These are phyloP conservation scores for Apoda limacodes DNA, from an alignment of 2,888 invertebrate genomes.

Conservation along the genomic window DNA sequence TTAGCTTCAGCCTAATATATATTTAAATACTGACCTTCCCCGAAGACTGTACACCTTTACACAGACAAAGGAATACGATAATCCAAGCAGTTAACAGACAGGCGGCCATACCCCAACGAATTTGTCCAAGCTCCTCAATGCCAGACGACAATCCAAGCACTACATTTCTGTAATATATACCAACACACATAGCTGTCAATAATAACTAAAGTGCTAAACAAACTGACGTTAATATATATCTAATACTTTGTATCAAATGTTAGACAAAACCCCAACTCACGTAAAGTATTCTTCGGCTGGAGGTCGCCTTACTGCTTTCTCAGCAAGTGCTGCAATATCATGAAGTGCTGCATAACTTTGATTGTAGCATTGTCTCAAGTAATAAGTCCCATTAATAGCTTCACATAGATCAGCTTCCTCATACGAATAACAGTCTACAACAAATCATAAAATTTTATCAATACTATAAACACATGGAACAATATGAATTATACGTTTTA, in stretches of 20 bases:
- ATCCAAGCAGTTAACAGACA: conserved; percentile 84
- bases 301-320: conserved; percentile 69
- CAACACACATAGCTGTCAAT: too few species aligned
- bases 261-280: conserved; percentile 51
- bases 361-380: conserved; percentile 72
- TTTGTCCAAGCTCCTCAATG: conserved; percentile 76
- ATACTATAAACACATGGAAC: background rate
- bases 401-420: conserved; percentile 73
- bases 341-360: conserved; percentile 61
- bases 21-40: conserved; percentile 69
- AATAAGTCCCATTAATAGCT: conserved; percentile 73
- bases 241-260: background rate
- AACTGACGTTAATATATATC: background rate
- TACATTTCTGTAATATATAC: conserved; percentile 59
- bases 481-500: background rate
- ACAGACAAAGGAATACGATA: conserved; percentile 81
- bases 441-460: conserved; percentile 1
- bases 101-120: conserved; percentile 76
- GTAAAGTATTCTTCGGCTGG: conserved; percentile 82
- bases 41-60: conserved; percentile 83
- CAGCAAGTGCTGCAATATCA: conserved; percentile 67
- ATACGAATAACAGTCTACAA: conserved; percentile 76
- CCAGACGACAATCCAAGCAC: conserved; percentile 78
- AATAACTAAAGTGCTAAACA: background rate
- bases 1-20: background rate